Conservation (phyloP, 92 coral and sea anemone genomes). For the Porites lobata region DNA sequence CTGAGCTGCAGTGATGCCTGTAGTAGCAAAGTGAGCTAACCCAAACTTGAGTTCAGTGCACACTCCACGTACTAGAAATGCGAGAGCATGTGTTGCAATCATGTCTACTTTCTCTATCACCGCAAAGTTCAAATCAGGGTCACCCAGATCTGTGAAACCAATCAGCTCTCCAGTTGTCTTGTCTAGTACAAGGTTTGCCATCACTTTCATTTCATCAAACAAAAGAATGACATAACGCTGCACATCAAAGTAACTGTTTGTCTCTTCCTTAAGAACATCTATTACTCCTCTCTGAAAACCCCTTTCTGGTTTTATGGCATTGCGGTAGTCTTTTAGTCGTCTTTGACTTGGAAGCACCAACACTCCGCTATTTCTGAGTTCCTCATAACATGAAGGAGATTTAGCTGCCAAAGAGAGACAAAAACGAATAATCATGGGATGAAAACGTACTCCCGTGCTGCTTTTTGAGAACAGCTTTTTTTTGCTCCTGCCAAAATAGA, state of each 20-base stretch:
- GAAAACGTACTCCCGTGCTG: conserved; percentile 62
- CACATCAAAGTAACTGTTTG: conserved; percentile 63
- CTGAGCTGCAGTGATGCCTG: conserved; percentile 53
- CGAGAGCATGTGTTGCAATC: conserved; percentile 71
- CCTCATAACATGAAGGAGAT: conserved; percentile 72
- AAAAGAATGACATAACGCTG: conserved; percentile 68
- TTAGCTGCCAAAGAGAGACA: conserved; percentile 61
- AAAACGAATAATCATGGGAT: conserved; percentile 67
- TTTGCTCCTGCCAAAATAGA: conserved; percentile 74
- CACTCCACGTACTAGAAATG: conserved; percentile 74
- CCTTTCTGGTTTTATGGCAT: no score
- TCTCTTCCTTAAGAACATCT: conserved; percentile 19
- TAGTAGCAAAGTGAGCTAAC: conserved; percentile 74
- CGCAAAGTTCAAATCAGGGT: conserved; percentile 64
- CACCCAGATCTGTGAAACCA: conserved; percentile 80
- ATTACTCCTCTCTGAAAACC: no score
- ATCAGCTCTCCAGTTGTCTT: conserved; percentile 72
- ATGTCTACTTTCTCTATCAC: conserved; percentile 57
- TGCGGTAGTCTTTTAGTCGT: no score
- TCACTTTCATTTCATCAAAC: conserved; percentile 76
- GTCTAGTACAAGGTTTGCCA: conserved; percentile 64
- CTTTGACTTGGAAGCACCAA: no score
- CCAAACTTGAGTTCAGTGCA: conserved; percentile 74
- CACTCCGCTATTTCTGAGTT: no score
- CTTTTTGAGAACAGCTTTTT: conserved; percentile 52